Evolutionary conservation across 1,140 invertebrate genomes (phyloP), one percentile per base, ranked within the genome.

Genomic region (Drosophila busckii): DNA sequence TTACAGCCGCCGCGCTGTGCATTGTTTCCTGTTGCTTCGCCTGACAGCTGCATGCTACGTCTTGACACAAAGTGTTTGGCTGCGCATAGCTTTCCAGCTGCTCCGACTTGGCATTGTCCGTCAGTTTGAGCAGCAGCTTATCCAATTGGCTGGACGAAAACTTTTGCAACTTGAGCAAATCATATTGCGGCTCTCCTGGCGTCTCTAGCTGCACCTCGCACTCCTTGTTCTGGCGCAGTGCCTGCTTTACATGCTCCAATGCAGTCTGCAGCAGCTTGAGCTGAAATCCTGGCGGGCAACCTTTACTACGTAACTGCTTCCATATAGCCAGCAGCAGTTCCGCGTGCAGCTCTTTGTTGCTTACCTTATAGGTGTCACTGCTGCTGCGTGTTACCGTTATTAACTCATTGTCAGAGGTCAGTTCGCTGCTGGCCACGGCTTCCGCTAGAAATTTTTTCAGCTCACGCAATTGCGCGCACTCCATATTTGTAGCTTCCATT

Each of bases 131-230:
- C 2, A 86, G 35, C 5, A 86, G 28, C 38, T 70, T 82, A 8
- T 84, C 67, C 50, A 86, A 17, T 5, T 82, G 59, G 22, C 15
- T 60, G 8, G 6, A 12, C 1, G 76, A 56, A 34, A 73, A 86
- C 48, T 86, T 86, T 25, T 86, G 84, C 42, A 86, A 28, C 31
- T 86, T 86, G 1, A 78, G 37, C n/a, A 86, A 54, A 64, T 86
- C 84, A 35, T 82, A 84, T 12, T 68, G 53, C 1, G 60, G 49
- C 10, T 63, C 53, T n/a, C 29, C 66, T 10, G 38, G 19, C 12
- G 34, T 38, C 0, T 13, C 19, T 19, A 44, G 46, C 15, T 66
- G 71, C 3, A 84, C 40, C 19, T 84, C 78, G 13, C 80, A 80
- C 40, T 86, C 70, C 52, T 86, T 84, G 22, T 67, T 54, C n/a